Evolutionary conservation across 2,797 vertebrate species (phyloP), one percentile per base, ranked within the genome.

Genomic region (Liparis tanakae): DNA sequence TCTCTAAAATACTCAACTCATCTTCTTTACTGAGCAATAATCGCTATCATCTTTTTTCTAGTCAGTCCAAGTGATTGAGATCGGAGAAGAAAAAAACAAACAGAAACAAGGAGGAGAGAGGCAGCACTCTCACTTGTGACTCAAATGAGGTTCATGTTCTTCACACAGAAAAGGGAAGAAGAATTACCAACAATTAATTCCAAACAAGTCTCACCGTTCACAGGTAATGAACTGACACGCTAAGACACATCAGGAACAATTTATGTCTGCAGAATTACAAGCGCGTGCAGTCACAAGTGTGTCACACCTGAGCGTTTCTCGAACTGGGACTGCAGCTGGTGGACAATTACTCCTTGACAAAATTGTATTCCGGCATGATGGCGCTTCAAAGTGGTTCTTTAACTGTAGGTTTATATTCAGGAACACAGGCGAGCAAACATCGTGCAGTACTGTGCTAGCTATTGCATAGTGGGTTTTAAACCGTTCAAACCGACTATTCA

Each of bases 301-400:
- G 64, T 82, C 70, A 71, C 79, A 84, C 66, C 81, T 72, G 78
- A 64, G 70, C 39, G 65, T 81, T 51, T 73, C 37, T 75, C 43
- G 63, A 17, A 34, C 54, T 41, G 54, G 10, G 22, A 56, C 41
- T 68, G 69, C 77, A 76, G 75, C 77, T 70, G 81, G 69, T 53
- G 71, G 59, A 57, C 80, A 78, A 88, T 80, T 17, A 62, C 22
- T 15, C 53, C 22, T 54, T 15, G 13, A 25, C 14, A 5, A 78
- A 82, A 84, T 72, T 50, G 71, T 33, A 60, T 44, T 76, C 44
- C 56, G n/a, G 67, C 58, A 7, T 60, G 65, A 74, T 62, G 67
- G 67, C 15, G 76, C 37, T 30, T 70, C 25, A 39, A 25, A 68
- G 62, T 1, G 13, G 53, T 48, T 75, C n/a, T 60, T 69, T 53